Conservation (phyloP, 2,888 invertebrate species). For the Andrena trimmerana region DNA sequence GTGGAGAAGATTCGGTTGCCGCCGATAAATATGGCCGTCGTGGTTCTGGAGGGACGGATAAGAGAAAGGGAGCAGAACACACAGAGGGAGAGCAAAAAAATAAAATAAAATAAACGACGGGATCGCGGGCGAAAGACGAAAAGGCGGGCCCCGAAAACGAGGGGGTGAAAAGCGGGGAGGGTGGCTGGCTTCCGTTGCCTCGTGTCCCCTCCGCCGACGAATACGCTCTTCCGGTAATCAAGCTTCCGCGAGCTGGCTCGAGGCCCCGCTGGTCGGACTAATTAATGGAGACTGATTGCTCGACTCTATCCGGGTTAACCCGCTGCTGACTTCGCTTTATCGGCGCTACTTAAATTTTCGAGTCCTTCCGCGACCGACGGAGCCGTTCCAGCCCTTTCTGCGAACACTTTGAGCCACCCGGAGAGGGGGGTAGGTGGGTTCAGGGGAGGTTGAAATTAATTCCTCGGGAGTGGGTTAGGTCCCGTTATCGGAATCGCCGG, state of each 20-base stretch:
- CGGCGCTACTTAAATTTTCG: conserved; percentile 66
- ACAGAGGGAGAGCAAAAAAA: background rate
- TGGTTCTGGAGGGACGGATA: conserved; percentile 7
- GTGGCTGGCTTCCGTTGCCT: conserved; percentile 51
- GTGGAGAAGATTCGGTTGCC: conserved; percentile 1
- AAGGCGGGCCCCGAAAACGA: background rate
- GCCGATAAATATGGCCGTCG: conserved; percentile 51
- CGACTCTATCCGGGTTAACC: conserved; percentile 78
- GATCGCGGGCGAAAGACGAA: background rate
- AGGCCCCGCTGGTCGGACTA: conserved; percentile 76
- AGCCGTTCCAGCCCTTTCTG: conserved; percentile 44
- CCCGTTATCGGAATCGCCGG: conserved; percentile 34
- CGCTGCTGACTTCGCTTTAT: conserved; percentile 74
- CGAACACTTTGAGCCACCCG: conserved; percentile 39
- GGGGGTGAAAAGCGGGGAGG: background rate
- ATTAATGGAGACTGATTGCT: conserved; percentile 83
- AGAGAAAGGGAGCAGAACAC: background rate
- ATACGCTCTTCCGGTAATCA: conserved; percentile 74
- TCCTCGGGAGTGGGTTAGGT: conserved; percentile 14
- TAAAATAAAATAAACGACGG: background rate
- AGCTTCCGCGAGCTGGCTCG: conserved; percentile 65
- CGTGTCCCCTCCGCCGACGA: conserved; percentile 48
- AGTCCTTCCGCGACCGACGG: conserved; percentile 52
- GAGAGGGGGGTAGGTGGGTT: background rate
- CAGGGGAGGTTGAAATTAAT: conserved; percentile 63